Percentiles rank a stretch among this genome's conserved stretches.
Evolutionary conservation across 2,888 invertebrate species (phyloP).

Genomic region (Bellardia pandia): DNA sequence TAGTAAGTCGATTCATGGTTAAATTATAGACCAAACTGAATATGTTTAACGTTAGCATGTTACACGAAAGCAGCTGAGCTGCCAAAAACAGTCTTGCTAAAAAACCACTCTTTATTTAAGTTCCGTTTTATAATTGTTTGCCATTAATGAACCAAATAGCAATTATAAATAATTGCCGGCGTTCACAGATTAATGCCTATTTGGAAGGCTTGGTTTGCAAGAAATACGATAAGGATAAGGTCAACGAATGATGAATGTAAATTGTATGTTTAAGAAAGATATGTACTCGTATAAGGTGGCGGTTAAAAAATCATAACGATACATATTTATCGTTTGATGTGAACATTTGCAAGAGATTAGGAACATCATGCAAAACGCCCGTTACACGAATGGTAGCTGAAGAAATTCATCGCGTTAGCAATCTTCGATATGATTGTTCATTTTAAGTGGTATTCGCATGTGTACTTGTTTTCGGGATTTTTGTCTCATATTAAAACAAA

Average conservation of each 20-base stretch:
- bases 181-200: not conserved
- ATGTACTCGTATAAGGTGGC: not conserved
- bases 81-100: no score
- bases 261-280: not conserved
- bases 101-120: no score
- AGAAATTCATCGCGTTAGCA: conserved; percentile 1
- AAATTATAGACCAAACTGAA: no score
- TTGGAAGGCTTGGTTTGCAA: not conserved
- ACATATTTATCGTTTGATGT: conserved; percentile 6
- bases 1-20: no score
- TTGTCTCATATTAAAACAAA: no score
- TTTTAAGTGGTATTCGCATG: not conserved
- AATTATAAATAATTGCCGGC: no score
- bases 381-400: not conserved
- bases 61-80: no score
- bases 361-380: not conserved
- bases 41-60: no score
- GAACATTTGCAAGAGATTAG: not conserved
- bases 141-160: no score
- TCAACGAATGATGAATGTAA: not conserved
- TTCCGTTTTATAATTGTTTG: no score
- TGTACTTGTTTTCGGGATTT: no score
- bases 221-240: not conserved
- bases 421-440: conserved; percentile 10
- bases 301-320: not conserved